Evolutionary conservation across 1,140 invertebrate species (phyloP).

Genomic region (Oreohelix idahoensis): DNA sequence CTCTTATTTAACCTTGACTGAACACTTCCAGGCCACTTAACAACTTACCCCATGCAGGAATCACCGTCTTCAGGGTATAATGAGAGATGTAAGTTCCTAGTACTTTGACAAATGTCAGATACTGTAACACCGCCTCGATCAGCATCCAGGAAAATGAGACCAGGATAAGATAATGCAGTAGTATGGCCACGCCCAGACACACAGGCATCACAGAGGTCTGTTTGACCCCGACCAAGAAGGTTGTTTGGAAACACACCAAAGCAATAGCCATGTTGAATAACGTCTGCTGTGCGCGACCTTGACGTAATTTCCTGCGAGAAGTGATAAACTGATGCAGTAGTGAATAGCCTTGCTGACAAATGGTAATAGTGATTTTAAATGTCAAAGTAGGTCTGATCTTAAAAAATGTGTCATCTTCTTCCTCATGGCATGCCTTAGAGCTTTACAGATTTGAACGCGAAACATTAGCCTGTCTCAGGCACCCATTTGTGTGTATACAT

Average conservation of each 20-base stretch:
- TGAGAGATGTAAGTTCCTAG: conserved; percentile 73
- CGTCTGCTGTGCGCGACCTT: conserved; percentile 68
- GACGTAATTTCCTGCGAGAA: conserved; percentile 62
- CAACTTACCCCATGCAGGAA: conserved; percentile 73
- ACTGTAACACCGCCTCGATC: conserved; percentile 74
- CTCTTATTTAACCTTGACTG: no score
- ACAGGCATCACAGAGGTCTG: conserved; percentile 58
- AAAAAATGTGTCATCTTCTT: no score
- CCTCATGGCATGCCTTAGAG: no score
- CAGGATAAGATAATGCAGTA: conserved; percentile 74
- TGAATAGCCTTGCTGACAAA: no score
- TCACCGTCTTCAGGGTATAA: conserved; percentile 71
- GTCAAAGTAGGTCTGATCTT: no score
- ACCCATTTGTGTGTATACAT: no score
- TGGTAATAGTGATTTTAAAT: no score
- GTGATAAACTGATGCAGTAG: no score
- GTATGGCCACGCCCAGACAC: conserved; percentile 69
- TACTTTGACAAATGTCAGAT: conserved; percentile 74
- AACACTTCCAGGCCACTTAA: no score
- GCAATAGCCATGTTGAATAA: conserved; percentile 67
- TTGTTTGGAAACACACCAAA: conserved; percentile 60
- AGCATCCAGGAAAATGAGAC: conserved; percentile 75
- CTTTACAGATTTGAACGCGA: no score
- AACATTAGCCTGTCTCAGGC: no score
- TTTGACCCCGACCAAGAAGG: conserved; percentile 65